Base-by-base conservation (phyloP, 1,140 invertebrate genomes). In the Macrotrachela quadricornifera region DNA sequence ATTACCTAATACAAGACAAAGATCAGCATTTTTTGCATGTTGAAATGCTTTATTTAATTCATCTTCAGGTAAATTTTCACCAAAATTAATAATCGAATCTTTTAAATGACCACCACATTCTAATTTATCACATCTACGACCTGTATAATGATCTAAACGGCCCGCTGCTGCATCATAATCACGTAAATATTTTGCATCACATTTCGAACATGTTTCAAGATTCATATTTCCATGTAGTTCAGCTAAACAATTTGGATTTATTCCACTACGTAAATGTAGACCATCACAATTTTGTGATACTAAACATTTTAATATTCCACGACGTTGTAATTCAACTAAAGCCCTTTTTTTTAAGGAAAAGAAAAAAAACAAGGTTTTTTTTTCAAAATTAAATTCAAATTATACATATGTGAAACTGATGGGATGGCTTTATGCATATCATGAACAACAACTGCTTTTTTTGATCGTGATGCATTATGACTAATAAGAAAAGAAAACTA, bases 181-280 rank as follows among this genome's bases (percentile, higher is more conserved):
- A 17, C 51, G 42, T 13, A 53, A 21, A 48, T 53, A 43, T 48
- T 46, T 18, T 16, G 17, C 12, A 43, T 40, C 18, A 73, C 91
- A 97, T 62, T 80, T 77, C 61, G 80, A 79, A 67, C 91, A 97
- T 63, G 88, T 79, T 71, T 94, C 88, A 45, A 85, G 76, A 70
- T 90, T 96, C 80, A 97, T 94, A 67, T 97, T 96, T 38, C 92
- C 92, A 75, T 99, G 92, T 21, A 99, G 72, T 71, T 97, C 92
- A 37, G 88, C 78, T 50, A 97, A 69, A 64, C 79, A 71, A 57
- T 78, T 75, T 52, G 88, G 74, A n/a, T 77, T 68, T 54, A 95
- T 68, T n/a, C 87, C 87, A 43, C 84, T 88, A 60, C 81, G 76
- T 16, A 92, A 69, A 74, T 95, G 88, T 36, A 97, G 71, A 0